Percentiles rank a stretch among this genome's conserved stretches.
phyloP scores from a whole-genome alignment of 1,140 invertebrate genomes.

The Calliphora vicina region DNA sequence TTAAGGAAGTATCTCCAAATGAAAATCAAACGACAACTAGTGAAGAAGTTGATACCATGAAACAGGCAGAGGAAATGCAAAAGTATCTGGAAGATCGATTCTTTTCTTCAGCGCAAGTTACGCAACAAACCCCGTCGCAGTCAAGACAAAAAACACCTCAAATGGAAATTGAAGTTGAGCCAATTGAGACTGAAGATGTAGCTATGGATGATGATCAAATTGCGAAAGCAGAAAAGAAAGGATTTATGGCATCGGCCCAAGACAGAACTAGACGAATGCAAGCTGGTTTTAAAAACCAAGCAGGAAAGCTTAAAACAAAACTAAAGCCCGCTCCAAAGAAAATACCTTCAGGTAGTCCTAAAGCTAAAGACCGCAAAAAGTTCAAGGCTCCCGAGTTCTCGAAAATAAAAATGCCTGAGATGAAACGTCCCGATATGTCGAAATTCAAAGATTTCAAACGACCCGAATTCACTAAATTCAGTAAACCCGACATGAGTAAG shows the following conservation, averaged over 20 bases:
- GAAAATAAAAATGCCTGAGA: conserved; percentile 67
- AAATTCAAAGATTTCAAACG: conserved; percentile 65
- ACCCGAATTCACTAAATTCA: conserved; percentile 61
- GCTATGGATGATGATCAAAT: conserved; percentile 71
- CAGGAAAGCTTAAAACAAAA: conserved; percentile 70
- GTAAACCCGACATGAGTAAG: conserved; percentile 68
- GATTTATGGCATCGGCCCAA: conserved; percentile 64
- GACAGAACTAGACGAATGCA: conserved; percentile 67
- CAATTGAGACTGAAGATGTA: conserved; percentile 67
- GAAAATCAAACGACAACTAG: conserved; percentile 23
- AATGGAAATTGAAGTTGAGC: conserved; percentile 73
- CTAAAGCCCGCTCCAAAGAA: conserved; percentile 65
- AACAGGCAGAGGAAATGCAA: conserved; percentile 38
- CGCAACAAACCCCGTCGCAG: conserved; percentile 45
- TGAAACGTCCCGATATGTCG: conserved; percentile 70
- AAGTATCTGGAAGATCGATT: conserved; percentile 43
- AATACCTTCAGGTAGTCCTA: conserved; percentile 60
- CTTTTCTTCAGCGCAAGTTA: conserved; percentile 51
- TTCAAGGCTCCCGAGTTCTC: conserved; percentile 60
- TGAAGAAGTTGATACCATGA: conserved; percentile 34
- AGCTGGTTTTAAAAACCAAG: conserved; percentile 68
- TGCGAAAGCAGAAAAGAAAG: conserved; percentile 68
- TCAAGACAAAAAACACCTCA: conserved; percentile 70
- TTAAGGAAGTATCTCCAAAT: conserved; percentile 42
- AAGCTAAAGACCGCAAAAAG: conserved; percentile 58